A percentile compares a stretch with the other conserved stretches of the same genome.
Evolutionary conservation across 2,888 invertebrate species (phyloP).

Genomic region (Limenitis camilla): DNA sequence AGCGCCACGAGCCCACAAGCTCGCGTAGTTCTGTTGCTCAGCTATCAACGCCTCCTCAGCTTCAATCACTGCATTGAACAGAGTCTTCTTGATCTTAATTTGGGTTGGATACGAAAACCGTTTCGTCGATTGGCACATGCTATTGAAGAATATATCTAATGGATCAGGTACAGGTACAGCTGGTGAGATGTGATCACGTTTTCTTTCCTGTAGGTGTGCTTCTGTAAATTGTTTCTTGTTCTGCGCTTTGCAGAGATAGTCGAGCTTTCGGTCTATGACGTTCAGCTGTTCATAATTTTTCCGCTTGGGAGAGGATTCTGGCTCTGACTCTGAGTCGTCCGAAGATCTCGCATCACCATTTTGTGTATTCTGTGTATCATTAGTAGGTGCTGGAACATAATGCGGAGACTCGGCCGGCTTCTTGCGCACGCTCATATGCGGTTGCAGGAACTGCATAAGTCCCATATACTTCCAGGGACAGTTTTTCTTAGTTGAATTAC

Average conservation of each 20-base stretch:
- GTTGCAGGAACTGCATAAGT: constrained; percentile 65
- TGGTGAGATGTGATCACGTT: constrained; percentile 24
- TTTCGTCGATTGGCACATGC: constrained; percentile 67
- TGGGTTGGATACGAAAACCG: constrained; percentile 59
- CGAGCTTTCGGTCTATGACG: constrained; percentile 49
- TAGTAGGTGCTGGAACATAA: constrained; percentile 26
- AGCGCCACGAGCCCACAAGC: constrained; percentile 51
- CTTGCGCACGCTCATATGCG: constrained; percentile 62
- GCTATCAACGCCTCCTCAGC: constrained; percentile 60
- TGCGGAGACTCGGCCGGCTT: constrained; percentile 39
- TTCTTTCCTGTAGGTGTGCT: constrained; percentile 24
- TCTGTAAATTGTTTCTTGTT: constrained; percentile 34
- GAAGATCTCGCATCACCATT: constrained; percentile 26
- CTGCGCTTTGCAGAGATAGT: constrained; percentile 45
- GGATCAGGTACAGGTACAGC: constrained; percentile 21
- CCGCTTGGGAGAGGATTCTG: constrained; percentile 37
- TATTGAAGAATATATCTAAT: constrained; percentile 59
- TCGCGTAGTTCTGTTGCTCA: constrained; percentile 61
- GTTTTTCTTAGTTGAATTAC: constrained; percentile 38
- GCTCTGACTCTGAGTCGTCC: constrained; percentile 34
- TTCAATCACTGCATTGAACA: constrained; percentile 57
- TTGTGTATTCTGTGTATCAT: constrained; percentile 13
- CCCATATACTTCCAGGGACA: constrained; percentile 65
- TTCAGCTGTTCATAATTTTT: constrained; percentile 39
- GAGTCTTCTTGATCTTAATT: constrained; percentile 54